Conservation (phyloP, 2,797 vertebrate genomes). For the Spinus olivaceus region DNA sequence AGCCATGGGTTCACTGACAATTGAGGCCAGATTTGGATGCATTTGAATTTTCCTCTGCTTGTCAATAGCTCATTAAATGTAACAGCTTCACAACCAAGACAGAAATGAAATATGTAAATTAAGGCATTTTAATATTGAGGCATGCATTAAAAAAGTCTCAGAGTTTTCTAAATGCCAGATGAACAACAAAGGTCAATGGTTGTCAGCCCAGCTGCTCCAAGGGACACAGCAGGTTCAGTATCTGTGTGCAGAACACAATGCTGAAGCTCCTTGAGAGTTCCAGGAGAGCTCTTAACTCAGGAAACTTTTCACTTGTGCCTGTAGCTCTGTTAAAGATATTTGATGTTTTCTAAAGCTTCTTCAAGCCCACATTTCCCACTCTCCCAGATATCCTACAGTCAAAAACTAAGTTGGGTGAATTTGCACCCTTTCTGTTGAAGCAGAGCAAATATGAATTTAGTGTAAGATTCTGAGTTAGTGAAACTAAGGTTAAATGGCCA, state of each 20-base stretch:
- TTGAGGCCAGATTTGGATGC: not conserved
- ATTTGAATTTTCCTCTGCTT: not conserved
- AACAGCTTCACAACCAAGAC: not conserved
- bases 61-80: not conserved
- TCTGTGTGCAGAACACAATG: not conserved
- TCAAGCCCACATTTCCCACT: not conserved
- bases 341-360: not conserved
- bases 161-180: not conserved
- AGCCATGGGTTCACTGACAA: not conserved
- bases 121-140: not conserved
- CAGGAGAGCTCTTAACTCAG: not conserved
- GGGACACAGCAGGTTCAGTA: not conserved
- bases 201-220: not conserved
- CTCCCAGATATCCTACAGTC: too few relatives aligned
- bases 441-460: not conserved
- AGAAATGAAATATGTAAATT: not conserved
- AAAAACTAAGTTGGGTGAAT: not conserved
- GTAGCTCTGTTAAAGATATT: not conserved
- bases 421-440: not conserved
- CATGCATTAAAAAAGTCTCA: not conserved
- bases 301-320: not conserved
- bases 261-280: not conserved
- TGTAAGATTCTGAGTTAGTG: not conserved
- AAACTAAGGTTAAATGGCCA: not conserved
- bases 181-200: not conserved